Percentiles rank a stretch among this genome's conserved stretches.
Conservation (phyloP, 2,797 vertebrate species). For the Anguilla marmorata region DNA sequence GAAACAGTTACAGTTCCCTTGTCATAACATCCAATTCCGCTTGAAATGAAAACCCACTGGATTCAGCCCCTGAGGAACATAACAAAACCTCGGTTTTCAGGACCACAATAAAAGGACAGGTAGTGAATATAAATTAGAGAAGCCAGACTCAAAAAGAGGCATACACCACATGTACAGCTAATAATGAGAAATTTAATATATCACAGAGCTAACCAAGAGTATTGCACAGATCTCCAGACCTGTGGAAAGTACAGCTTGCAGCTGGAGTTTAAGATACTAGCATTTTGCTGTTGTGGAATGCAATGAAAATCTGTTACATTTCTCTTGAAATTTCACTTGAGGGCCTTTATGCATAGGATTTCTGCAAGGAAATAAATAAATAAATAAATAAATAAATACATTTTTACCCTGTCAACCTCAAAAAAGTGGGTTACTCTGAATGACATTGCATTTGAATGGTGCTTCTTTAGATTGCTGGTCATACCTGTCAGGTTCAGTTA, state of each 20-base stretch:
- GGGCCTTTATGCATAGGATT: neutral
- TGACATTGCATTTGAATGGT: neutral
- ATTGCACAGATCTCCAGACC: constrained; percentile 14
- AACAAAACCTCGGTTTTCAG: constrained; percentile 19
- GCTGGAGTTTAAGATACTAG: neutral
- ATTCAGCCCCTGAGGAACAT: constrained; percentile 10
- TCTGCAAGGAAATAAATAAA: constrained; percentile 4
- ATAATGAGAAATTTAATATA: constrained; percentile 30
- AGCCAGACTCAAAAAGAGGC: constrained; percentile 1
- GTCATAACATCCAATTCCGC: neutral
- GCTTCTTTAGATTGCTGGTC: neutral
- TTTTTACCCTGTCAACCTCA: neutral
- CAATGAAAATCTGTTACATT: neutral
- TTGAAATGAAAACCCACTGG: constrained; percentile 10
- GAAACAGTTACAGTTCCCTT: constrained; percentile 24
- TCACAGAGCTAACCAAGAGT: neutral
- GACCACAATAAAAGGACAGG: constrained; percentile 24
- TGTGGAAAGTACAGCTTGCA: constrained; percentile 3
- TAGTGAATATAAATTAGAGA: constrained; percentile 22
- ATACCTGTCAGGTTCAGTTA: constrained; percentile 54
- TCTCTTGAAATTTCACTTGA: neutral
- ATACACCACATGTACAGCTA: neutral
- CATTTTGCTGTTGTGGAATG: neutral
- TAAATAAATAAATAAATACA: neutral
- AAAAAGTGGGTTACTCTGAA: neutral